Base-by-base conservation (phyloP, 2,113 vertebrate genomes). In the Oryzias javanicus region DNA sequence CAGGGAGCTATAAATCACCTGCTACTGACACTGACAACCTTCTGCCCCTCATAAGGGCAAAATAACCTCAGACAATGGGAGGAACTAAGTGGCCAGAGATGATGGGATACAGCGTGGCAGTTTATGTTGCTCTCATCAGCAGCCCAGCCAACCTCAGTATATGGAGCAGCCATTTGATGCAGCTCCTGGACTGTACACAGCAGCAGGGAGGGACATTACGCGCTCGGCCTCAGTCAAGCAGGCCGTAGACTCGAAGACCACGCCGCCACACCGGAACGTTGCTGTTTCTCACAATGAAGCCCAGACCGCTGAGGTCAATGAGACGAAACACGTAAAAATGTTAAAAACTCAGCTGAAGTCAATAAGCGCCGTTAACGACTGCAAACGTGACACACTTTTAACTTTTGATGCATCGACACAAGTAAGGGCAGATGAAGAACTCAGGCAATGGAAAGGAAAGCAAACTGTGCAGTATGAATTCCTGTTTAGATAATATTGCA, bases 141-240 rank as follows among this genome's bases (percentile, higher is more conserved):
- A 89, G 89, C 82, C 87, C 58, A 78, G 52, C 76, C 70, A 86
- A 90, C 88, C 88, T 89, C 61, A 76, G 90, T 85, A 76, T 73
- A 88, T 18, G 66, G 81, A 92, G 87, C 79, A 14, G 85, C 92
- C 93, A 94, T 92, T 93, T 86, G 90, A 90, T 91, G 91, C 89
- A 84, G 86, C 85, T 91, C 83, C 85, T 82, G 82, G 87, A 86
- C 86, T 86, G 86, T 81, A 74, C 50, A 40, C 69, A 91, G 87
- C 94, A 93, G 93, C 93, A 67, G 94, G 94, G 91, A 90, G 86
- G 86, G 88, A 91, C 90, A 93, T 94, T 94, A 93, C 88, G 78
- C 48, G 84, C 79, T 81, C 89, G 50, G 89, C 88, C 87, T 92
- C 90, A 78, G 85, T 78, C 83, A 88, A 89, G 14, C 79, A 86